Base-by-base conservation (phyloP, 2,797 vertebrate genomes). In the Neopelma chrysocephalum region DNA sequence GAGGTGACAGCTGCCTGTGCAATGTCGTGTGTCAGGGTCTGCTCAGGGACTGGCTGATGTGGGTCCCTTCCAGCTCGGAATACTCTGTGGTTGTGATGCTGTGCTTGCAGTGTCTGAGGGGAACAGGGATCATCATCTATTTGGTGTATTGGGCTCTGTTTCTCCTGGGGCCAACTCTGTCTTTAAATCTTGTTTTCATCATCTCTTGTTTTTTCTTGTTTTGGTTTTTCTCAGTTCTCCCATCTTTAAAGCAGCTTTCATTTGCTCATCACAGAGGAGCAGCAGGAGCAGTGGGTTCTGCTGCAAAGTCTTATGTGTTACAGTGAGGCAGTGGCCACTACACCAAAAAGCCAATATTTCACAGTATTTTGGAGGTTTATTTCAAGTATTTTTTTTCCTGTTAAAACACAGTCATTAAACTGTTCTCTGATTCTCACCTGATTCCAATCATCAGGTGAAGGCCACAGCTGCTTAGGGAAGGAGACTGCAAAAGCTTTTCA, bases 1-100 rank as follows among this genome's bases (percentile, higher is more conserved):
- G 38, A 43, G 26, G 40, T 78, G 18, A 23, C 9, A 76, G 54
- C 51, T 73, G 93, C 32, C 22, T 73, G 43, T 16, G 36, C 57
- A 8, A 1, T 51, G 20, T 20, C 0, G 0, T 13, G 7, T 78
- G 65, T 65, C 53, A 16, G 22, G 85, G 83, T 32, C 73, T 0
- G 0, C 36, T 69, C 5, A 4, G 64, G 65, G 23, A 38, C 34
- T 36, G 64, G 38, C 48, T 65, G 60, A 34, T 40, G 60, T 21
- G 60, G 38, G 60, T 62, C 38, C 60, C 38, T 42, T 62, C 36
- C 60, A 42, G 7, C 38, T 62, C 6, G 9, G 27, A 15, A 21
- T 31, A 10, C 14, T 42, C 38, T 42, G 58, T 21, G 32, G 14
- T 20, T 54, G 53, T 54, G 53, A 32, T 17, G 21, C 9, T 16